A percentile compares a stretch with the other conserved stretches of the same genome.
phyloP scores from a whole-genome alignment of 2,113 vertebrate species.

The Cyrtonyx montezumae region DNA sequence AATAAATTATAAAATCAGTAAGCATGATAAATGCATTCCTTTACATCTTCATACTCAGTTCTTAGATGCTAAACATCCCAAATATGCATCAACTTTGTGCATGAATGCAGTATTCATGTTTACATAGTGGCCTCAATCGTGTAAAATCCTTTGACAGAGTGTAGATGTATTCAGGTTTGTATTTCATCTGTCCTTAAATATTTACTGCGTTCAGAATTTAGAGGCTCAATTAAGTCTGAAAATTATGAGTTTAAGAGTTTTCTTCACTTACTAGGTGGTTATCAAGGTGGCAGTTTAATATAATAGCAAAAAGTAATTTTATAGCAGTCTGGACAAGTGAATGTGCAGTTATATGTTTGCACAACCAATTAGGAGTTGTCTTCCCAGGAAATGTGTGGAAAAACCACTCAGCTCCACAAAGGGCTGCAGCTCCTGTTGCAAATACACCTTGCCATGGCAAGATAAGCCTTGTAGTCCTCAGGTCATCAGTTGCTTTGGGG shows the following conservation, averaged over 20 bases:
- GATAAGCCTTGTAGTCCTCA: neutral
- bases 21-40: neutral
- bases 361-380: neutral
- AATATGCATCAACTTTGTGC: neutral
- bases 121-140: neutral
- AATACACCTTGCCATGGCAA: neutral
- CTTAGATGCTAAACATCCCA: neutral
- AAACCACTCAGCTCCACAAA: neutral
- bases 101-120: neutral
- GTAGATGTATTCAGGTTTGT: neutral
- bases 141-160: neutral
- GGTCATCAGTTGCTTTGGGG: neutral
- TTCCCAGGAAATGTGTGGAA: neutral
- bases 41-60: neutral
- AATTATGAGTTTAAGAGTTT: neutral
- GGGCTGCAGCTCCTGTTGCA: slow-evolving; percentile 1
- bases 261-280: neutral
- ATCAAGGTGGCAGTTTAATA: neutral
- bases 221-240: neutral
- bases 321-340: neutral
- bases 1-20: neutral
- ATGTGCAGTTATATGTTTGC: slow-evolving; percentile 10
- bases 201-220: neutral
- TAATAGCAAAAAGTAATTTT: neutral
- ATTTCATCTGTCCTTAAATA: neutral